A percentile compares a stretch with the other conserved stretches of the same genome.
These are phyloP conservation scores for Minunthozetes semirufus DNA, from an alignment of 2,888 invertebrate species.

Conservation along the genomic window DNA sequence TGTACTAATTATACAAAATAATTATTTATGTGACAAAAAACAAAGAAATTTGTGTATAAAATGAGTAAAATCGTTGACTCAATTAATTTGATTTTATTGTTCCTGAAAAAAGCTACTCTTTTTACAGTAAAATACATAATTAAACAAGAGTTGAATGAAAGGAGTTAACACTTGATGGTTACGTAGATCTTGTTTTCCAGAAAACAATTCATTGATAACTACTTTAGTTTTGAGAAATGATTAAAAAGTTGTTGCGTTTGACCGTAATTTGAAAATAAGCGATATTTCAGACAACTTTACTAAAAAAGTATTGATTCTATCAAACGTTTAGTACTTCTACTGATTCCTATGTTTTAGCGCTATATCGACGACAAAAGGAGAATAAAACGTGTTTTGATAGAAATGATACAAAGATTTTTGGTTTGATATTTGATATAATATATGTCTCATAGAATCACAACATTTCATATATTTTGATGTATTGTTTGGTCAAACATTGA, in stretches of 20 bases:
- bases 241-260: background rate
- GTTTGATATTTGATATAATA: conserved; percentile 20
- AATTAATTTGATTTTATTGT: too few species aligned
- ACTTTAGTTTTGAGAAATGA: background rate
- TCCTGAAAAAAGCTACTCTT: too few species aligned
- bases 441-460: conserved; percentile 7
- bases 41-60: too few species aligned
- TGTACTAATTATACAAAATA: too few species aligned
- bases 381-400: conserved; percentile 12
- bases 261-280: background rate
- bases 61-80: too few species aligned
- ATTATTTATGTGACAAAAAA: too few species aligned
- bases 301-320: background rate
- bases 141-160: too few species aligned
- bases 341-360: too few species aligned
- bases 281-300: background rate
- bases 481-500: conserved; percentile 14
- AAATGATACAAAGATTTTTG: background rate
- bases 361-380: background rate
- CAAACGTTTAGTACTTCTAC: background rate
- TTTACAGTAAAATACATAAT: too few species aligned
- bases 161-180: too few species aligned
- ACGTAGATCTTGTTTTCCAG: too few species aligned
- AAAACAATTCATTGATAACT: too few species aligned
- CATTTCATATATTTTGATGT: conserved; percentile 12